These are phyloP conservation scores for Pandemis corylana DNA, from an alignment of 2,888 invertebrate genomes.

Conservation along the genomic window DNA sequence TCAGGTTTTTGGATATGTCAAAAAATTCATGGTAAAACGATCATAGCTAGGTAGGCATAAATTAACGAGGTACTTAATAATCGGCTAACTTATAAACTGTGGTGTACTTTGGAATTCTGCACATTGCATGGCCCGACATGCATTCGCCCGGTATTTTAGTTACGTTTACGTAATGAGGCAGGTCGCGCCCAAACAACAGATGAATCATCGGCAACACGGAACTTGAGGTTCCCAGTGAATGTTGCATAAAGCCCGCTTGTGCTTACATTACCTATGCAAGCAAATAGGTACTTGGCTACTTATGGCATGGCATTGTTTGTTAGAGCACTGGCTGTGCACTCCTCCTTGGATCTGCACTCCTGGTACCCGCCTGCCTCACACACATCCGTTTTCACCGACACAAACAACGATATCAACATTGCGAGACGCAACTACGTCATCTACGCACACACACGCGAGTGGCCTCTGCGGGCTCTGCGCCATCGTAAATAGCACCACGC, in stretches of 20 bases:
- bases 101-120: too few species aligned
- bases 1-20: too few species aligned
- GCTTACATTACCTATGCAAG: slow-evolving; percentile 10
- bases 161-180: slow-evolving; percentile 11
- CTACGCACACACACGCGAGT: slow-evolving; percentile 65
- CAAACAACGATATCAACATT: slow-evolving; percentile 51
- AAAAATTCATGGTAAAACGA: too few species aligned
- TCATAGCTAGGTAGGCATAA: too few species aligned
- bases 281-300: background rate
- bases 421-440: slow-evolving; percentile 71
- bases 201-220: slow-evolving; percentile 39
- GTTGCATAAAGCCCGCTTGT: slow-evolving; percentile 8
- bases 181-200: slow-evolving; percentile 33
- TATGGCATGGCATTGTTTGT: slow-evolving; percentile 5
- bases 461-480: slow-evolving; percentile 77
- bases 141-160: background rate
- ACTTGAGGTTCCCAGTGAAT: slow-evolving; percentile 36
- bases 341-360: slow-evolving; percentile 22
- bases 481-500: slow-evolving; percentile 69
- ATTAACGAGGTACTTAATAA: too few species aligned
- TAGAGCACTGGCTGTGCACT: slow-evolving; percentile 13
- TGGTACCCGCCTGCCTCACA: slow-evolving; percentile 33
- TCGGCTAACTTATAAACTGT: too few species aligned
- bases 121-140: too few species aligned
- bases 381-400: slow-evolving; percentile 70